Evolutionary conservation across 2,113 vertebrate species (phyloP), one percentile per base, ranked within the genome.

Genomic region (Oryzias woworae): DNA sequence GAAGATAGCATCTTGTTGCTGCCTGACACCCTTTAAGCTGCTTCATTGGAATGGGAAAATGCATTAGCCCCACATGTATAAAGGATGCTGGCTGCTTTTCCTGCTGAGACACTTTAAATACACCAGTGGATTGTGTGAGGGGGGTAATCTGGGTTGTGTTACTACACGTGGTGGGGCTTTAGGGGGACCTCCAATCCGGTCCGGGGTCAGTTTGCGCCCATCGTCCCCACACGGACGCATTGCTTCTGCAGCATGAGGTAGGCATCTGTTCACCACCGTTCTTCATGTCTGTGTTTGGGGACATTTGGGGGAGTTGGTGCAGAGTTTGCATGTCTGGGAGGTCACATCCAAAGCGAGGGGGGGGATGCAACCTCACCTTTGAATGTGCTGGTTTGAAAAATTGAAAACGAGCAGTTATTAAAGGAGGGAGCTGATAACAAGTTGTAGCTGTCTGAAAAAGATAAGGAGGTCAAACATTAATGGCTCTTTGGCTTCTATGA

Each of bases 81-180:
- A 78, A 55, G 49, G 63, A 28, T 45, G 68, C 76, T 54, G 55
- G 36, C 60, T 67, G 75, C 77, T 82, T 64, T 77, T 81, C 58
- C 57, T 74, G 71, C 61, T 51, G 84, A 78, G 74, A 71, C 60
- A 81, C 84, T 88, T 87, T 84, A 89, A 87, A 89, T 87, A 88
- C 76, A 66, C 77, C n/a, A 53, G 58, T 71, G 82, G 80, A 74
- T 66, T 50, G 63, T 51, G 8, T 36, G 36, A 12, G 36, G 77
- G 41, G 77, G 41, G 76, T 69, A 62, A 59, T 62, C 67, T 58
- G 83, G 71, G 55, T 88, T 82, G 78, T 78, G 80, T 90, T 90
- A 83, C 89, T 73, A 56, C 75, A 60, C 71, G 60, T 66, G 63
- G 22, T 2, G 36, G 48, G 66, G 70, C 58, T 75, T 50, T 80